Percentiles rank a stretch among this genome's conserved stretches.
phyloP scores from a whole-genome alignment of 2,888 invertebrate species.

The Agapostemon virescens region DNA sequence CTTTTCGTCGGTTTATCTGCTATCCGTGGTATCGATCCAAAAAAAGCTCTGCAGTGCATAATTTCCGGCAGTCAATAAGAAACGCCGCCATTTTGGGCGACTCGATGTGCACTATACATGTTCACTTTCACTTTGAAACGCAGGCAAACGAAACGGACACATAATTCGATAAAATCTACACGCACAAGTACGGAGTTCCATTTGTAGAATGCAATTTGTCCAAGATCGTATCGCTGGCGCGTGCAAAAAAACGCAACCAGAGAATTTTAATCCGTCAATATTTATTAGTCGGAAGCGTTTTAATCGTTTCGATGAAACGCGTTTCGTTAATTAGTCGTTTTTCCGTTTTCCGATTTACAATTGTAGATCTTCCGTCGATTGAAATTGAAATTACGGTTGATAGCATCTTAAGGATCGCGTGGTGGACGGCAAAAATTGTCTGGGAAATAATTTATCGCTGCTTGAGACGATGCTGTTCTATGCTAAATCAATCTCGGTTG shows the following conservation, averaged over 20 bases:
- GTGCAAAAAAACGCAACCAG: neutral
- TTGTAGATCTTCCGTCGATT: neutral
- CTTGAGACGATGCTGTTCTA: neutral
- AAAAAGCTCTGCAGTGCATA: neutral
- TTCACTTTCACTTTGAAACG: constrained; percentile 16
- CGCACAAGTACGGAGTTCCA: constrained; percentile 10
- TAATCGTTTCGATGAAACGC: neutral
- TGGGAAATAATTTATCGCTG: neutral
- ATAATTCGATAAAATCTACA: constrained; percentile 43
- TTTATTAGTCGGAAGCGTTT: neutral
- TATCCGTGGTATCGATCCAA: neutral
- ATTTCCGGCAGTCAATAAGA: constrained; percentile 7
- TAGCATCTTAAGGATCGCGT: neutral
- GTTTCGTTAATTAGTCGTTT: neutral
- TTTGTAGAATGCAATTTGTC: constrained; percentile 29
- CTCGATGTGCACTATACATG: neutral
- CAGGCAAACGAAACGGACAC: constrained; percentile 32
- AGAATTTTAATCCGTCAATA: neutral
- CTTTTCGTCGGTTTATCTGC: neutral
- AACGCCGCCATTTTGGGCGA: neutral
- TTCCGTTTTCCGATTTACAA: neutral
- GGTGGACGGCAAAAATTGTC: neutral
- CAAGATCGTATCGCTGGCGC: constrained; percentile 23
- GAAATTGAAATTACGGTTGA: neutral
- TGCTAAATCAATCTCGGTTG: no score